Base-by-base conservation (phyloP, 2,888 invertebrate species). In the Yponomeuta malinellus region DNA sequence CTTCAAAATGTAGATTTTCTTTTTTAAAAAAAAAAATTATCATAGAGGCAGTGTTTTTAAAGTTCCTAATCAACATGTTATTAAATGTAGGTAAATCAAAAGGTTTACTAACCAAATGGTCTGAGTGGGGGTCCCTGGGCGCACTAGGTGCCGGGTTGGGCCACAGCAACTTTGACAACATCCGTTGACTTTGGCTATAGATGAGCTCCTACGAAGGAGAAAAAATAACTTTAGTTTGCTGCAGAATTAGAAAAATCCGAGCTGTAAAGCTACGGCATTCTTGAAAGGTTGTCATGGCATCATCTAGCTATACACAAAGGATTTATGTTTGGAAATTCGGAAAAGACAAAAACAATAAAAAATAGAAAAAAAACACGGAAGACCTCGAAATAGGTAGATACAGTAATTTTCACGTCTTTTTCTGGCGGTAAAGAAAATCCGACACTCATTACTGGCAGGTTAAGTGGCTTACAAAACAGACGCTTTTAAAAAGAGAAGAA, bases 91-190 rank as follows among this genome's bases (percentile, higher is more conserved):
- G 37, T 37, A 67, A 67, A 67, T 67, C 67, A 77, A 87, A 91
- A 89, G 90, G 86, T 88, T 86, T 92, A 92, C 92, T 92, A 92
- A 92, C 92, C 92, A 92, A 92, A 90, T 92, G 92, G 81, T 92
- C 92, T 85, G 92, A 92, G 89, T 92, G 90, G 85, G 92, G 91
- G 77, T 92, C 92, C 86, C 92, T 85, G 78, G 91, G 91, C 81
- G 90, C 89, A 87, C 90, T 89, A 91, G 92, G 92, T 77, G 87
- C 88, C 74, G 92, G 88, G 83, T 88, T 89, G 86, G 92, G 92
- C 92, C 92, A 92, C 92, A 92, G 92, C 92, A 92, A 88, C 90
- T 92, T 92, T 83, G 92, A 92, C 85, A 92, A 90, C 92, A 91
- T 91, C 92, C 92, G 90, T 89, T 92, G 92, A 76, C 92, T 92